Percentiles rank a stretch among this genome's conserved stretches.
Evolutionary conservation across 37 sponge, comb jelly and placozoan species (phyloP).

Genomic region (Mnemiopsis leidyi): DNA sequence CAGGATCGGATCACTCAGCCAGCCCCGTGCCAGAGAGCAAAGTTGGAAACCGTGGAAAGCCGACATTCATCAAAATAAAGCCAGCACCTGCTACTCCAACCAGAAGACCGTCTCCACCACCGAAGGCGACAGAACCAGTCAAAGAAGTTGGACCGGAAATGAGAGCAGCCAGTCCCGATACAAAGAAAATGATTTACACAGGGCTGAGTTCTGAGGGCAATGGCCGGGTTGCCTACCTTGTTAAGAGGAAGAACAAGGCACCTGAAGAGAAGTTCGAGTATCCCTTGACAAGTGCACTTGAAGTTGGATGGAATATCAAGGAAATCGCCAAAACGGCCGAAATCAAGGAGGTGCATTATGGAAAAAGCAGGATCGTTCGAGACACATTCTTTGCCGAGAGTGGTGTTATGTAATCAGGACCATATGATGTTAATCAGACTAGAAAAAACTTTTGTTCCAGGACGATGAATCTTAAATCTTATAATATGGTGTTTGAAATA

Average conservation of each 20-base stretch:
- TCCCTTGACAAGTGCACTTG: conserved; percentile 32
- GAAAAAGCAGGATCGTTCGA: conserved; percentile 45
- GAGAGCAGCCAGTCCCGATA: conserved; percentile 19
- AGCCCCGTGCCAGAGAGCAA: conserved; percentile 24
- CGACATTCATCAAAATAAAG: conserved; percentile 42
- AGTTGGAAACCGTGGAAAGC: conserved; percentile 52
- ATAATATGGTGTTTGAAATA: too few species aligned
- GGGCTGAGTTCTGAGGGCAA: conserved; percentile 32
- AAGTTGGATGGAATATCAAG: conserved; percentile 60
- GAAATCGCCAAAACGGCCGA: conserved; percentile 34
- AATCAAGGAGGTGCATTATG: conserved; percentile 22
- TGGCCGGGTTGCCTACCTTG: conserved; percentile 36
- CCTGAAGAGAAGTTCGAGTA: conserved; percentile 64
- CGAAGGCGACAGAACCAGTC: not conserved
- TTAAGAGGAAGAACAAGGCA: not conserved
- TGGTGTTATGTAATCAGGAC: conserved; percentile 63
- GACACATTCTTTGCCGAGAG: conserved; percentile 58
- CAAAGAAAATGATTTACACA: conserved; percentile 17
- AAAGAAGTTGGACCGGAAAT: not conserved
- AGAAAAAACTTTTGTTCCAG: too few species aligned
- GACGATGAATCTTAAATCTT: too few species aligned
- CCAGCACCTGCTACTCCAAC: conserved; percentile 62
- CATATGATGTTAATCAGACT: too few species aligned
- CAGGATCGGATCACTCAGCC: not conserved
- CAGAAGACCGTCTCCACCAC: not conserved